phyloP scores from a whole-genome alignment of 2,888 invertebrate genomes.

The Drosophila nr. fundita region DNA sequence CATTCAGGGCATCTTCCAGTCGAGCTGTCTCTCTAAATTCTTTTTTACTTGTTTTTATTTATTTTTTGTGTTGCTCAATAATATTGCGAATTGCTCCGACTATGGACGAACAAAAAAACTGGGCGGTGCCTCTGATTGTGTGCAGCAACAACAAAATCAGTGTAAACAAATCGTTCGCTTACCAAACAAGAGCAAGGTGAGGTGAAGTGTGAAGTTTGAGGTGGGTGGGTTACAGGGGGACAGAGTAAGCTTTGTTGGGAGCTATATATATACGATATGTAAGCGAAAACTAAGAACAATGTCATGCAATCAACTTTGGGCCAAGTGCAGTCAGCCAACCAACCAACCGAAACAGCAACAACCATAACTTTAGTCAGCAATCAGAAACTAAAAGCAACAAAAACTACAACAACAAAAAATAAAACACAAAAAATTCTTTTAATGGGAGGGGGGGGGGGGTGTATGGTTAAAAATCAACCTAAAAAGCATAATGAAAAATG shows the following conservation, averaged over 20 bases:
- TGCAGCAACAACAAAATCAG: constrained; percentile 62
- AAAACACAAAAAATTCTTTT: constrained; percentile 25
- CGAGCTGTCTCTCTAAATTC: background rate
- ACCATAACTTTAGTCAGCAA: constrained; percentile 36
- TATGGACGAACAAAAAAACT: constrained; percentile 5
- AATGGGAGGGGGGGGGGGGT: constrained; percentile 5
- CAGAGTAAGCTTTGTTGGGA: constrained; percentile 8
- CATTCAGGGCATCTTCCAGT: background rate
- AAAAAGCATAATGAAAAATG: constrained; percentile 62
- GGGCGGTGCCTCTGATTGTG: constrained; percentile 50
- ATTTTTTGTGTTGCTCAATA: constrained; percentile 41
- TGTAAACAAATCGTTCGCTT: constrained; percentile 65
- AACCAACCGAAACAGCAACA: constrained; percentile 41
- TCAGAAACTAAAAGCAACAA: constrained; percentile 40
- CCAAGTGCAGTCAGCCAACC: constrained; percentile 66
- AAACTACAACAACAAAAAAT: background rate
- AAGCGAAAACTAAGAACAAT: constrained; percentile 74
- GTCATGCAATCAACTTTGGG: constrained; percentile 78
- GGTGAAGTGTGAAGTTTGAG: constrained; percentile 8
- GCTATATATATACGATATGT: constrained; percentile 29
- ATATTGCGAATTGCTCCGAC: constrained; percentile 56
- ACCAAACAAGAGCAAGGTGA: constrained; percentile 25
- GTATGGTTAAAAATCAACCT: constrained; percentile 10
- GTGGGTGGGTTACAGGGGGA: background rate
- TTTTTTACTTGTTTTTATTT: background rate